Conservation (phyloP, 2,888 invertebrate genomes). For the Germaria angustata region DNA sequence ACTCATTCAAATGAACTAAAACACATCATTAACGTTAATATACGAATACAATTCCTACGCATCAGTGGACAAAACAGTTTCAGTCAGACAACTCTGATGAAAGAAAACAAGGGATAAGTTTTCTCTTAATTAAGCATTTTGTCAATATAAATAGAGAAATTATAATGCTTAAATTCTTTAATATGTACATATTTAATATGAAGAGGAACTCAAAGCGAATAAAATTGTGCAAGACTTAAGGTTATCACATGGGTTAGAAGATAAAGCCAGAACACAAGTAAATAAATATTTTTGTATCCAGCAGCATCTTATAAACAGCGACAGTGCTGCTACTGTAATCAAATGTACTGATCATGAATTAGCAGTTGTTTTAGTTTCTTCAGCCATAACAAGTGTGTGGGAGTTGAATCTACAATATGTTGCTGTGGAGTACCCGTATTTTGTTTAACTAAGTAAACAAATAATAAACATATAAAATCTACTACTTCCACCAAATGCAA, state of each 20-base stretch:
- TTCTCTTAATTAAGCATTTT: slow-evolving; percentile 46
- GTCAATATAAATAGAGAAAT: slow-evolving; percentile 36
- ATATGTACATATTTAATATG: no score
- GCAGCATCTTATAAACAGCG: neutral
- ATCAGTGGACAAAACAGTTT: neutral
- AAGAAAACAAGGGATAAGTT: slow-evolving; percentile 10
- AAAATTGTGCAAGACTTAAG: neutral
- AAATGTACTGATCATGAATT: slow-evolving; percentile 34
- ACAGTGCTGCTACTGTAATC: slow-evolving; percentile 2
- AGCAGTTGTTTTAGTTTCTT: slow-evolving; percentile 19
- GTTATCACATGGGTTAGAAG: neutral
- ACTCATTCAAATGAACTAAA: neutral
- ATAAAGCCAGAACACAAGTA: neutral
- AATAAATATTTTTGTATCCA: no score
- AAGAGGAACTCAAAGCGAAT: neutral
- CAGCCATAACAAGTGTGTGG: slow-evolving; percentile 51
- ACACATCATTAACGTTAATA: slow-evolving; percentile 24
- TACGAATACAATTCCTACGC: slow-evolving; percentile 28
- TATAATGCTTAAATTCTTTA: neutral
- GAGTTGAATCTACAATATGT: slow-evolving; percentile 33
- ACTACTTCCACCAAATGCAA: slow-evolving; percentile 31
- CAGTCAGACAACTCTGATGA: neutral
- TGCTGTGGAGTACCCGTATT: slow-evolving; percentile 4
- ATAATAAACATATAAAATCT: slow-evolving; percentile 41
- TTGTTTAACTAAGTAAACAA: slow-evolving; percentile 43